Conservation (phyloP, 2,113 vertebrate species). For the Oriolus oriolus region DNA sequence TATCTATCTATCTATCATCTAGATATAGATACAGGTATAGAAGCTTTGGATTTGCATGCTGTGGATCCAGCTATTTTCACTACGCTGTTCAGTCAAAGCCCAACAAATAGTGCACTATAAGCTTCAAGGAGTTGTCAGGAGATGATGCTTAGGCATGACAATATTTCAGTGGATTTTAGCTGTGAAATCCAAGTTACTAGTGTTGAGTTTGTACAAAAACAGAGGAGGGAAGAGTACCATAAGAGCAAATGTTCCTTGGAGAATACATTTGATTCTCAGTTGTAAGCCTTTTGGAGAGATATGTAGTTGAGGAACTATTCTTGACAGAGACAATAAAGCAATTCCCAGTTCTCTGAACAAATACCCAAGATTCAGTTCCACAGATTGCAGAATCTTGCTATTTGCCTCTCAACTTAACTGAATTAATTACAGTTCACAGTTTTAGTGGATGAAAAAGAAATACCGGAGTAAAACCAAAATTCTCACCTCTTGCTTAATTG, state of each 20-base stretch:
- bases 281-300: background rate
- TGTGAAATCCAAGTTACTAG: background rate
- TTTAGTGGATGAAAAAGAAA: background rate
- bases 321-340: background rate
- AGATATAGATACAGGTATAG: background rate
- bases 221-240: background rate
- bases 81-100: background rate
- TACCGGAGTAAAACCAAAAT: background rate
- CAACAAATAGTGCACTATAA: background rate
- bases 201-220: background rate
- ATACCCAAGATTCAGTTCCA: background rate
- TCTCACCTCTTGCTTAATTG: background rate
- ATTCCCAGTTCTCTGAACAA: background rate
- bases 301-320: background rate
- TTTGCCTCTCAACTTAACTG: background rate
- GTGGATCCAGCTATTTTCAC: background rate
- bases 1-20: background rate
- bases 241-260: background rate
- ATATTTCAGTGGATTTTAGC: background rate
- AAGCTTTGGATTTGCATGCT: background rate
- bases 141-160: background rate
- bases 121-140: background rate
- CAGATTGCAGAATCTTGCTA: background rate
- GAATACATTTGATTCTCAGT: background rate
- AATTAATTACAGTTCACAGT: background rate